Evolutionary conservation across 2,113 vertebrate genomes (phyloP).

Genomic region (Chionomys nivalis): DNA sequence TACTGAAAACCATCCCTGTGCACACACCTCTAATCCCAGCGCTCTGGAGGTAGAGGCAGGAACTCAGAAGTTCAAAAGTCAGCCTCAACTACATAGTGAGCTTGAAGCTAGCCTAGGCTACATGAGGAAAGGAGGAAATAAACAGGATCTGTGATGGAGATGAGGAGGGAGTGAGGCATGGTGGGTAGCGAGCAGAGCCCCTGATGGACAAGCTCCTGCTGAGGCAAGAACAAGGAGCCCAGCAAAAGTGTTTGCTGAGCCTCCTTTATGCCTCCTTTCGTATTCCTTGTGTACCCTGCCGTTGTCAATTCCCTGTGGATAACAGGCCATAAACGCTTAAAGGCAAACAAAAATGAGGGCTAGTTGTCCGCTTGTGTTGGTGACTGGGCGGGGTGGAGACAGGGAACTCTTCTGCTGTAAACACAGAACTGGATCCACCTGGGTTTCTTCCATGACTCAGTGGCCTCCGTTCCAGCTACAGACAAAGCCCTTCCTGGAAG

Average conservation of each 20-base stretch:
- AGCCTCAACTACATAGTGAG: background rate
- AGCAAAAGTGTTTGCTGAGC: background rate
- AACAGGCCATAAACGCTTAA: background rate
- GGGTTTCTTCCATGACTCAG: slow-evolving; percentile 70
- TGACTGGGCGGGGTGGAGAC: background rate
- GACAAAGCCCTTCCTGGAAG: slow-evolving; percentile 73
- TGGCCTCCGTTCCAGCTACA: slow-evolving; percentile 58
- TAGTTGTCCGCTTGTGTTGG: background rate
- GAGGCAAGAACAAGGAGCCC: background rate
- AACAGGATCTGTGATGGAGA: background rate
- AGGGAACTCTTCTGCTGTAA: background rate
- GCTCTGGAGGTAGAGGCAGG: background rate
- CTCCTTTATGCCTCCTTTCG: background rate
- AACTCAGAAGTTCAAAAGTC: background rate
- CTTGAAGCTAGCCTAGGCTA: background rate
- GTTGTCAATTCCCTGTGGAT: background rate
- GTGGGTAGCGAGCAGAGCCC: background rate
- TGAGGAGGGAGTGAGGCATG: background rate
- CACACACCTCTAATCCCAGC: background rate
- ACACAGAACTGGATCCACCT: slow-evolving; percentile 18
- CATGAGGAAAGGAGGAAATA: background rate
- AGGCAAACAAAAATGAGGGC: background rate
- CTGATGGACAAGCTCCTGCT: background rate
- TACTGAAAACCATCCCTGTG: background rate
- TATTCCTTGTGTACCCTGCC: background rate